Percentiles rank a stretch among this genome's conserved stretches.
Conservation (phyloP, 53 echinoderm and acorn worm genomes). For the Actinopyga echinites region DNA sequence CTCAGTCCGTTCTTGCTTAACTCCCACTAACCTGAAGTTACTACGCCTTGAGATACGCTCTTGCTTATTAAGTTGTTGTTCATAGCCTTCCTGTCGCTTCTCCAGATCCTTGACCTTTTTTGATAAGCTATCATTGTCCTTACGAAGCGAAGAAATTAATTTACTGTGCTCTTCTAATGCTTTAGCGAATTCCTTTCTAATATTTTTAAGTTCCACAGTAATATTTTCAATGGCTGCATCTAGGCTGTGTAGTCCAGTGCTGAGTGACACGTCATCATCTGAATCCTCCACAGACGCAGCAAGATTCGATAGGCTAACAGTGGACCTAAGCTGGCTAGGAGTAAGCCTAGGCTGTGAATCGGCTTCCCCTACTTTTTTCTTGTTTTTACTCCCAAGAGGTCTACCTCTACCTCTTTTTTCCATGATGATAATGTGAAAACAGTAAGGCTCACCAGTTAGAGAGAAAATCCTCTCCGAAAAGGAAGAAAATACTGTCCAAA, state of each 20-base stretch:
- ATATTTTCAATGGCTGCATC: neutral
- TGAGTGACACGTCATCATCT: neutral
- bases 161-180: neutral
- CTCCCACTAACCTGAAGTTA: neutral
- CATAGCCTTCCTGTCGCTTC: neutral
- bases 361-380: neutral
- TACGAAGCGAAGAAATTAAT: neutral
- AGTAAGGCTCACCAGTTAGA: neutral
- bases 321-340: neutral
- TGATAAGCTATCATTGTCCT: neutral
- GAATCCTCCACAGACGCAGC: neutral
- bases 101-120: neutral
- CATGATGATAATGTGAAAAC: neutral
- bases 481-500: no score
- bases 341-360: neutral
- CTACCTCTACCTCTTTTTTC: neutral
- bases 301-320: neutral
- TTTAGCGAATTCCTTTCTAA: conserved; percentile 1
- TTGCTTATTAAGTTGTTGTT: neutral
- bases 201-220: neutral
- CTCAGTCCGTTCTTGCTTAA: neutral
- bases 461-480: no score
- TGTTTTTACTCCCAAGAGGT: no score
- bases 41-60: neutral
- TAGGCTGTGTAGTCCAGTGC: neutral